These are phyloP conservation scores for Numida meleagris DNA, from an alignment of 2,113 vertebrate genomes.

Conservation along the genomic window DNA sequence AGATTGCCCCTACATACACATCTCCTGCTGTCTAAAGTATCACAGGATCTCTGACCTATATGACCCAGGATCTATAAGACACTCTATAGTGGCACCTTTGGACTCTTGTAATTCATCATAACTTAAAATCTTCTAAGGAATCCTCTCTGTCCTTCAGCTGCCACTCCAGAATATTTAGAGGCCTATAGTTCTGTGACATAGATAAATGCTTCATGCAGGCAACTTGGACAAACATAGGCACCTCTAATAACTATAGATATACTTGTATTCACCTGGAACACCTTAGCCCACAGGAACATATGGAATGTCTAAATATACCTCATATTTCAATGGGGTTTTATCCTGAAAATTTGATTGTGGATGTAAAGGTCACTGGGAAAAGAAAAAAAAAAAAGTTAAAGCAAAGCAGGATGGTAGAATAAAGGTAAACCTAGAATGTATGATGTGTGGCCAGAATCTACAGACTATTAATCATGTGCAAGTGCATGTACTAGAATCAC, in stretches of 20 bases:
- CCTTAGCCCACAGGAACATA: not conserved
- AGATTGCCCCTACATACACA: rapidly evolving
- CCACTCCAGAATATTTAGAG: not conserved
- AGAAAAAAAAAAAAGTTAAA: not conserved
- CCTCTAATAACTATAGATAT: rapidly evolving
- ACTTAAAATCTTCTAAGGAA: not conserved
- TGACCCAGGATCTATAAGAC: not conserved
- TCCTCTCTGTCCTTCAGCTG: not conserved
- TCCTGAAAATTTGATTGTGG: not conserved
- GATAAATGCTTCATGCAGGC: not conserved
- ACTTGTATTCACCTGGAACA: not conserved
- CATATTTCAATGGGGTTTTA: not conserved
- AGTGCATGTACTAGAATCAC: not conserved
- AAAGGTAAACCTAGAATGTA: not conserved
- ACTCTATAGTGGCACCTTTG: not conserved
- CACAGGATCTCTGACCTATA: not conserved
- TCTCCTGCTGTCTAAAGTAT: not conserved
- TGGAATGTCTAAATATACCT: not conserved
- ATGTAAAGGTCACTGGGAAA: not conserved
- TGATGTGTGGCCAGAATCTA: not conserved
- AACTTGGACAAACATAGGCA: not conserved
- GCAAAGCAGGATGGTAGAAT: not conserved
- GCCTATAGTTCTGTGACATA: rapidly evolving
- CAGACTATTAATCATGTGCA: not conserved
- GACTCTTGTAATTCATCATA: not conserved